phyloP scores from a whole-genome alignment of 1,140 invertebrate genomes.

The Belonocnema kinseyi region DNA sequence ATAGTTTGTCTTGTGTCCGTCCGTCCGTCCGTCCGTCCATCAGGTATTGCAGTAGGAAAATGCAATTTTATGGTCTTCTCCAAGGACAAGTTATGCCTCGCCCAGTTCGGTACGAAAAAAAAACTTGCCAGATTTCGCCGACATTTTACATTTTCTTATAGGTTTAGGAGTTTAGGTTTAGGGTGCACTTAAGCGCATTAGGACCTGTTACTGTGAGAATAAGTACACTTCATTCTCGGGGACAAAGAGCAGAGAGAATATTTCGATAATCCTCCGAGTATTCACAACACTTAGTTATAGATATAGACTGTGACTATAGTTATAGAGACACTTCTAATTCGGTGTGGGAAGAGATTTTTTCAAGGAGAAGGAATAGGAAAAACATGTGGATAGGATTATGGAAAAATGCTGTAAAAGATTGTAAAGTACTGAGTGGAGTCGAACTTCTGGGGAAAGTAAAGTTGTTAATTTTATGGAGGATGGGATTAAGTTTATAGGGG shows the following conservation, averaged over 20 bases:
- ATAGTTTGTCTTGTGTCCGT: too few relatives aligned
- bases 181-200: constrained; percentile 18
- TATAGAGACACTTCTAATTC: neutral
- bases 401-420: constrained; percentile 9
- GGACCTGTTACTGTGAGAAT: constrained; percentile 4
- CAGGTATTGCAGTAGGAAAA: neutral
- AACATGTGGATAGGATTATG: constrained; percentile 12
- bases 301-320: too few relatives aligned
- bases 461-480: constrained; percentile 21
- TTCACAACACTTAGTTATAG: neutral
- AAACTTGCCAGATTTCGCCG: constrained; percentile 1
- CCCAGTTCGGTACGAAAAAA: neutral
- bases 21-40: too few relatives aligned
- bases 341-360: neutral
- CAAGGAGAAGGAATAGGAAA: neutral
- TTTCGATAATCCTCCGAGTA: constrained; percentile 25
- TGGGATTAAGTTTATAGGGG: constrained; percentile 20
- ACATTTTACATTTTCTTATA: neutral
- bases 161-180: neutral
- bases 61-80: constrained; percentile 1
- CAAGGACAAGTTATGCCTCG: neutral
- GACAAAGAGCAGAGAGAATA: constrained; percentile 2
- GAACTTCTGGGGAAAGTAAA: neutral
- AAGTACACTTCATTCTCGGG: constrained; percentile 12
- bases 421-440: constrained; percentile 21